Percentiles rank a stretch among this genome's conserved stretches.
Evolutionary conservation across 2,888 invertebrate species (phyloP).

Genomic region (Gymnosoma rotundatum): DNA sequence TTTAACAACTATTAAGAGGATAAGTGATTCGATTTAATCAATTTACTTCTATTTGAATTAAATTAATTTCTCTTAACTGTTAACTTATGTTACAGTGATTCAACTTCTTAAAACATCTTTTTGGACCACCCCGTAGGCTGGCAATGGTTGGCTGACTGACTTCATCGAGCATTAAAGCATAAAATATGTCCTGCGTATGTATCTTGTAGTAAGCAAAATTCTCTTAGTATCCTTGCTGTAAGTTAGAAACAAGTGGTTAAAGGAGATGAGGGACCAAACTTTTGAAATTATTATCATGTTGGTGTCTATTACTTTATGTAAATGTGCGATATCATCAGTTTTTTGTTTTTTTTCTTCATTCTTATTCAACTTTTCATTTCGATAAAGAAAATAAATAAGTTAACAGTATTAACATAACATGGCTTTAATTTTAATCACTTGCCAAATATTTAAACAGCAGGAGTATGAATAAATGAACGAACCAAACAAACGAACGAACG

Average conservation of each 20-base stretch:
- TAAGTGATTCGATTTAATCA: too few species aligned
- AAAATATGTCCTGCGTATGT: slow-evolving; percentile 62
- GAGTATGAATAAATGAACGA: slow-evolving; percentile 39
- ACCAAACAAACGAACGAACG: slow-evolving; percentile 4
- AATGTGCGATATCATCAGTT: slow-evolving; percentile 70
- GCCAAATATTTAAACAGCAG: slow-evolving; percentile 71
- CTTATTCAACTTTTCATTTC: slow-evolving; percentile 49
- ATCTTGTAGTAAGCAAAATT: slow-evolving; percentile 6
- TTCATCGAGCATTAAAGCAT: slow-evolving; percentile 61
- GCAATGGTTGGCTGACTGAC: slow-evolving; percentile 26
- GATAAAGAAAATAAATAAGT: slow-evolving; percentile 57
- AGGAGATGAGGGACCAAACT: slow-evolving; percentile 6
- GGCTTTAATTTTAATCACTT: slow-evolving; percentile 73
- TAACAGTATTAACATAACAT: slow-evolving; percentile 66
- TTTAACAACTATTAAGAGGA: too few species aligned
- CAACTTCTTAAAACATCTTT: neutral
- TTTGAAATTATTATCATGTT: slow-evolving; percentile 70
- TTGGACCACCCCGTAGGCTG: slow-evolving; percentile 8
- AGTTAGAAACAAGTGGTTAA: slow-evolving; percentile 30
- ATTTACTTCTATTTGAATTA: too few species aligned
- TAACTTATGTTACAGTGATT: too few species aligned
- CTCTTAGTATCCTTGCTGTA: neutral
- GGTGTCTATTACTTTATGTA: slow-evolving; percentile 71
- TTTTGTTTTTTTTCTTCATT: slow-evolving; percentile 13
- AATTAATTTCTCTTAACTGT: too few species aligned